These are phyloP conservation scores for Meiosimyza platycephala DNA, from an alignment of 2,888 invertebrate species.

Conservation along the genomic window DNA sequence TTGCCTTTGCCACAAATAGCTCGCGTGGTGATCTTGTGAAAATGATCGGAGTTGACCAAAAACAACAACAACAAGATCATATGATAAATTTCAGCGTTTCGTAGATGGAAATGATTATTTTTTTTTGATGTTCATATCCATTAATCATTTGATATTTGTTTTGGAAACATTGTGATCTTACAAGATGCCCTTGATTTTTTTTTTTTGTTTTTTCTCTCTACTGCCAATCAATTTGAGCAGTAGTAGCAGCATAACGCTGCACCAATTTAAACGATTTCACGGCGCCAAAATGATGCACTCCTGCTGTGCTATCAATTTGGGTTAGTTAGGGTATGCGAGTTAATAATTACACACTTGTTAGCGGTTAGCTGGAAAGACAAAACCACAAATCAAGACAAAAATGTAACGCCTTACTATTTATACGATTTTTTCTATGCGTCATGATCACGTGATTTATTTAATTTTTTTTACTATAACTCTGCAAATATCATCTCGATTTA, in stretches of 20 bases:
- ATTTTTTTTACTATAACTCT: neutral
- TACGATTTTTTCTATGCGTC: constrained; percentile 38
- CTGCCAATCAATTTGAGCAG: constrained; percentile 44
- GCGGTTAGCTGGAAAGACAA: constrained; percentile 38
- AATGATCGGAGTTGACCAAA: constrained; percentile 6
- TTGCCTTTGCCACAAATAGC: constrained; percentile 2
- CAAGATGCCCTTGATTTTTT: constrained; percentile 32
- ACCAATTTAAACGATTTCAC: constrained; percentile 46
- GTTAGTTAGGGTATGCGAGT: constrained; percentile 3
- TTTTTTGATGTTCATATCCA: constrained; percentile 9
- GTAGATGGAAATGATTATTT: no score
- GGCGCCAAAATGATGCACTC: constrained; percentile 45
- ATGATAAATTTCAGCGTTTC: neutral
- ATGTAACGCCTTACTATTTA: constrained; percentile 51
- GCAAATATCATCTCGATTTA: constrained; percentile 49
- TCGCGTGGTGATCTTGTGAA: neutral
- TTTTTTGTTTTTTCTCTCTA: constrained; percentile 11
- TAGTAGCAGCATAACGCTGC: neutral
- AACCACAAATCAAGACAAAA: constrained; percentile 60
- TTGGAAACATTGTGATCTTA: constrained; percentile 35
- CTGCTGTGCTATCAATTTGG: constrained; percentile 39
- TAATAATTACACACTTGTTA: constrained; percentile 62
- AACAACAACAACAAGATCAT: neutral
- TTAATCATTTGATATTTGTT: constrained; percentile 44
- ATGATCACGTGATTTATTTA: constrained; percentile 52